Conservation (phyloP, 2,113 vertebrate genomes). For the Rhodinocichla rosea region DNA sequence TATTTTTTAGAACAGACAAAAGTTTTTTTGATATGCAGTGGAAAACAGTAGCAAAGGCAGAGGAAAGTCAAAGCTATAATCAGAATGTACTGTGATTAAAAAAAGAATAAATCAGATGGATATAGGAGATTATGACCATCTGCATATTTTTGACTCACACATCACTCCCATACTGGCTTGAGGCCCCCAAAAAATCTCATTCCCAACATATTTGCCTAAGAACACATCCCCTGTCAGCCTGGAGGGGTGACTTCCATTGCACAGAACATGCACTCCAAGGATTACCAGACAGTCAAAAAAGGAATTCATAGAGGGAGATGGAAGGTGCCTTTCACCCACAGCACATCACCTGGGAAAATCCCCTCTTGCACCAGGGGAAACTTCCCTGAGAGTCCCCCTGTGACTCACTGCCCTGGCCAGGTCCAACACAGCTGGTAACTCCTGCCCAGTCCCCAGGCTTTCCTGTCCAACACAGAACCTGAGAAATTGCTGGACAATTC, state of each 20-base stretch:
- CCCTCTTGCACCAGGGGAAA: neutral
- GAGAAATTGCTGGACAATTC: neutral
- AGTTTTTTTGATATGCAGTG: slow-evolving; percentile 31
- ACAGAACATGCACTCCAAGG: neutral
- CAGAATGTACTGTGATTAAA: slow-evolving; percentile 50
- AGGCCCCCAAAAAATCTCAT: neutral
- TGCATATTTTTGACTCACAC: neutral
- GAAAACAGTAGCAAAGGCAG: slow-evolving; percentile 48
- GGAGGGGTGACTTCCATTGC: neutral
- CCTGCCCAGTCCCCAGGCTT: neutral
- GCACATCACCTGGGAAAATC: neutral
- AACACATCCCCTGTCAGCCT: neutral
- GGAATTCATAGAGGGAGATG: neutral
- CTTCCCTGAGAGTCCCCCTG: fast-evolving
- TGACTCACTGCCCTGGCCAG: neutral
- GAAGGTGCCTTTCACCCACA: neutral
- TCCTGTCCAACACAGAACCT: neutral
- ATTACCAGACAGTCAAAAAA: neutral
- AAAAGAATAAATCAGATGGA: slow-evolving; percentile 47
- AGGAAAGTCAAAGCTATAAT: slow-evolving; percentile 81
- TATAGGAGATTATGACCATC: slow-evolving; percentile 43
- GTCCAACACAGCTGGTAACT: fast-evolving
- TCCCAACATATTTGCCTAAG: neutral
- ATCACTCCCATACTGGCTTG: neutral
- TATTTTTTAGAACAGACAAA: slow-evolving; percentile 67